Percentiles rank a stretch among this genome's conserved stretches.
phyloP scores from a whole-genome alignment of 2,888 invertebrate species.

The Sylvicola cinctus region DNA sequence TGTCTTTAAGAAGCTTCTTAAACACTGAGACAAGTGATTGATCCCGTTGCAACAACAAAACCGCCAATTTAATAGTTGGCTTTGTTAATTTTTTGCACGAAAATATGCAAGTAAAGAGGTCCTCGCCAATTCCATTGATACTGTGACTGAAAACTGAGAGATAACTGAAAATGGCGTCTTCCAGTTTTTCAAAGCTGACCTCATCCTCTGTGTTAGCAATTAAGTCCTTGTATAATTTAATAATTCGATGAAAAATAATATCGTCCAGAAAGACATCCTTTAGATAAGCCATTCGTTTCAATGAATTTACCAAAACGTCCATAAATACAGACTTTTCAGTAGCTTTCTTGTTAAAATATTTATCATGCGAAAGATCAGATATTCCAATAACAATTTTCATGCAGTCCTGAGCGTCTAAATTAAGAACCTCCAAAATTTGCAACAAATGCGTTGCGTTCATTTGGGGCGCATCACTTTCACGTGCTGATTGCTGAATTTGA shows the following conservation, averaged over 20 bases:
- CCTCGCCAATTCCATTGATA: slow-evolving; percentile 27
- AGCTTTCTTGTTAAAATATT: slow-evolving; percentile 25
- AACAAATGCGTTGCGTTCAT: slow-evolving; percentile 11
- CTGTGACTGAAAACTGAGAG: slow-evolving; percentile 38
- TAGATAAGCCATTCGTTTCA: slow-evolving; percentile 27
- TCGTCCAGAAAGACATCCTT: slow-evolving; percentile 13
- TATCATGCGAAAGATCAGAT: slow-evolving; percentile 17
- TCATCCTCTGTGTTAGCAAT: slow-evolving; percentile 24
- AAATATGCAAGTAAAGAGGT: slow-evolving; percentile 33
- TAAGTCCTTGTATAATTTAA: slow-evolving; percentile 27
- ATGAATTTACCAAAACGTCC: slow-evolving; percentile 27
- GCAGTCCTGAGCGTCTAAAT: slow-evolving; percentile 15
- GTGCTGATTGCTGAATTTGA: slow-evolving; percentile 13
- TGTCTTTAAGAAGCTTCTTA: slow-evolving; percentile 13
- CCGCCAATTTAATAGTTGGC: slow-evolving; percentile 33
- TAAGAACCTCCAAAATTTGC: slow-evolving; percentile 15
- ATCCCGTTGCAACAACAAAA: slow-evolving; percentile 34
- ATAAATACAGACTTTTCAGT: slow-evolving; percentile 28
- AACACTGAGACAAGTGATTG: slow-evolving; percentile 2
- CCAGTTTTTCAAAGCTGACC: slow-evolving; percentile 31
- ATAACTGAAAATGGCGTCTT: slow-evolving; percentile 32
- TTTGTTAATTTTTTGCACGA: slow-evolving; percentile 29
- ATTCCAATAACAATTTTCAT: slow-evolving; percentile 15
- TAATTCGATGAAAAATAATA: slow-evolving; percentile 22
- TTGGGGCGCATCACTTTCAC: slow-evolving; percentile 4